Evolutionary conservation across 2,797 vertebrate species (phyloP), one percentile per base, ranked within the genome.

Genomic region (Premnoplex brunnescens): DNA sequence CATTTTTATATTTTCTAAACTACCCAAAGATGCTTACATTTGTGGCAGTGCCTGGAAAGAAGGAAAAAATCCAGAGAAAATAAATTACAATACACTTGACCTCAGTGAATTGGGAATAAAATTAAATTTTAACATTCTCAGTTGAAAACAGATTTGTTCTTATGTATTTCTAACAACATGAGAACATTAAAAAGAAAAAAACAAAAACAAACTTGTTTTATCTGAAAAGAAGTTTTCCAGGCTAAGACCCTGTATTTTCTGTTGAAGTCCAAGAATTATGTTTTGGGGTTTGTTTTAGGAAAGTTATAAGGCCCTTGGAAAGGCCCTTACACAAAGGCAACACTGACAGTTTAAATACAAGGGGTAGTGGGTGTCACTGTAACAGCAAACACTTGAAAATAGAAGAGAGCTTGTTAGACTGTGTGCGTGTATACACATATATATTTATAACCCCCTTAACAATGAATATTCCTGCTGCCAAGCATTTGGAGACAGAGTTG

Each of bases 391-490:
- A 34, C 95, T 96, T 97, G 93, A 95, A 94, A 92, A 84, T 78
- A 36, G 92, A 88, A 69, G 72, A 79, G 92, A 83, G 91, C 96
- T 95, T 95, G 93, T 96, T 92, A 66, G 87, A 46, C 36, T 88
- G 71, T 37, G 88, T 86, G 91, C 36, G 26, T 94, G 89, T 90
- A 27, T 62, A 86, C 46, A 2, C 41, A 58, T 71, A 92, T 88
- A 68, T 95, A 91, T 97, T 96, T 96, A 95, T 95, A 97, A 91
- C 54, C 72, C 86, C 86, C 94, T 89, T 96, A 97, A 98, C 98
- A 98, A 98, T 98, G 98, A 98, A 95, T 96, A 94, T 95, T 97
- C 95, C 96, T 97, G 89, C 95, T 97, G 96, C 97, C 97, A 98
- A 97, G 92, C 92, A 73, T 95, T 97, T 85, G 92, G 97, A 97